Base-by-base conservation (phyloP, 2,113 vertebrate species). In the Pachycephala philippinensis region DNA sequence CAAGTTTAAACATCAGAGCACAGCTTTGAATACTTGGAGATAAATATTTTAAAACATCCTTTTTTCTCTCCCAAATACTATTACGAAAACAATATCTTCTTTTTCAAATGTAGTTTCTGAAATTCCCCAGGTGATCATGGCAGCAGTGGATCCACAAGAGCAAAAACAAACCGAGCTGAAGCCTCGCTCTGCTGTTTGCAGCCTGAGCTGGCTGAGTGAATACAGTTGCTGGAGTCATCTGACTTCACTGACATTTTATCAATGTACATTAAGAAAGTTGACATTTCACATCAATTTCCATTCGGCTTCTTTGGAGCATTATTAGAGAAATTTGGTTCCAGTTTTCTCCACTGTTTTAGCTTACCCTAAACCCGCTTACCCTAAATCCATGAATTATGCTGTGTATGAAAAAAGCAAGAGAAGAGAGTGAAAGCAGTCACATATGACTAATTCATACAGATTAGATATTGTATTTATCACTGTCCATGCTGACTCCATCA, bases 181-280 rank as follows among this genome's bases (percentile, higher is more conserved):
- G 24, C 61, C 64, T 15, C 2, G 7, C 45, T 56, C 84, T 6
- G 22, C 90, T 52, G 20, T 84, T 47, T 81, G 65, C 84, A 96
- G 63, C 65, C 90, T 35, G 82, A 90, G 57, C 68, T 90, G 65
- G 84, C 82, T 63, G 72, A 93, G 28, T 60, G 85, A 95, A 94
- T 87, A 61, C 49, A 92, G 57, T 28, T 91, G 50, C 84, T 92
- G 64, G 89, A 90, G 84, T 84, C 90, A 94, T 97, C 69, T 47
- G 83, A 95, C 75, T 97, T 93, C 72, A 91, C 54, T 88, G 94
- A 85, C 71, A 82, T 95, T 97, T 97, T 84, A 85, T 86, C 86
- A 81, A 96, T 91, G 83, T 84, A 79, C 89, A 93, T 88, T 94
- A 89, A 76, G 71, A 95, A 96, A 95, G 20, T 21, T 76, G 93